phyloP scores from a whole-genome alignment of 2,888 invertebrate genomes.

The Nomada ferruginata region DNA sequence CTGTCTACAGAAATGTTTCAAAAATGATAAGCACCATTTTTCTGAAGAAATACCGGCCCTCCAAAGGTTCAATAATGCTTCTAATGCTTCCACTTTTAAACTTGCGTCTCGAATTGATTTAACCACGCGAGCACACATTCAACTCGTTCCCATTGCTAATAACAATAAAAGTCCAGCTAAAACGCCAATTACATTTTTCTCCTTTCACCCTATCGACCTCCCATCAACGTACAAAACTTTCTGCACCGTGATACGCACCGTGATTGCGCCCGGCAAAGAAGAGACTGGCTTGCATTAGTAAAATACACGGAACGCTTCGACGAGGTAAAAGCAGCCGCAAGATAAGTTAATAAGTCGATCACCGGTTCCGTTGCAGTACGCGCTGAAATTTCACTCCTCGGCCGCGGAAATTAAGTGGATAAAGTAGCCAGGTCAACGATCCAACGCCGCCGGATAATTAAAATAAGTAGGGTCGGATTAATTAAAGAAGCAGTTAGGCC shows the following conservation, averaged over 20 bases:
- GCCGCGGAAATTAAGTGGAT: constrained; percentile 41
- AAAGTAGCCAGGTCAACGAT: constrained; percentile 41
- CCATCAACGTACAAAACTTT: too few species aligned
- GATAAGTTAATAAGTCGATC: constrained; percentile 63
- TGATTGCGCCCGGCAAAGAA: background rate
- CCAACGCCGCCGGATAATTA: constrained; percentile 53
- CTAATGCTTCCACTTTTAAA: too few species aligned
- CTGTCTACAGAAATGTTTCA: too few species aligned
- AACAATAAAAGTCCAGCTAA: too few species aligned
- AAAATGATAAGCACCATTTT: too few species aligned
- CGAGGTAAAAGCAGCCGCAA: constrained; percentile 18
- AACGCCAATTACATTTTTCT: too few species aligned
- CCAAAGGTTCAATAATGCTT: too few species aligned
- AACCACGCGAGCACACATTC: too few species aligned
- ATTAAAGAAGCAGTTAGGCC: constrained; percentile 30
- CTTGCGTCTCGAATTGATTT: too few species aligned
- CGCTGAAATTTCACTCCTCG: constrained; percentile 46
- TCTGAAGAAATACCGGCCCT: too few species aligned
- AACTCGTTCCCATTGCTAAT: too few species aligned
- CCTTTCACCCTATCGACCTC: too few species aligned
- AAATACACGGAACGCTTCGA: constrained; percentile 6
- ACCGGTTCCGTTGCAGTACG: constrained; percentile 26
- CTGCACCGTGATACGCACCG: background rate
- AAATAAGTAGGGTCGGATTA: constrained; percentile 59
- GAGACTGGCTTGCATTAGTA: background rate